Evolutionary conservation across 2,113 vertebrate species (phyloP).

Genomic region (Macroglossus sobrinus): DNA sequence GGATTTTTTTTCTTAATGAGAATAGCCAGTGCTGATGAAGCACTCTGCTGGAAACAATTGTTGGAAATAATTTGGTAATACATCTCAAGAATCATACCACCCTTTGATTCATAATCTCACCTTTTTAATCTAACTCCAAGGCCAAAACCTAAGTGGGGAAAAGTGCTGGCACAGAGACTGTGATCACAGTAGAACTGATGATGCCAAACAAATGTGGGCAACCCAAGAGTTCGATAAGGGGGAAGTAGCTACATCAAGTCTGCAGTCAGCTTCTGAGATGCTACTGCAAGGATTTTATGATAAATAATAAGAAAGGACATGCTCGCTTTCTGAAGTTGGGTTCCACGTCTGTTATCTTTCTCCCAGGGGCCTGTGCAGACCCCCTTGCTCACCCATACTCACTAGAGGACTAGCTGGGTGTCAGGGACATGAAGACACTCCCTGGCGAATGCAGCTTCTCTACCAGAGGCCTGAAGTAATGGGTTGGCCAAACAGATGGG

Average conservation of each 20-base stretch:
- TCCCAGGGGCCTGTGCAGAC: not conserved
- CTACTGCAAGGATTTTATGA: not conserved
- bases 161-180: not conserved
- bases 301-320: not conserved
- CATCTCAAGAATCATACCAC: not conserved
- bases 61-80: not conserved
- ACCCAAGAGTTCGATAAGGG: not conserved
- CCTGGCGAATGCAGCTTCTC: not conserved
- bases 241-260: not conserved
- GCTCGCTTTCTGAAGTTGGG: not conserved
- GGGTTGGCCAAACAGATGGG: slow-evolving; percentile 30
- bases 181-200: not conserved
- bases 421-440: not conserved
- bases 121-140: not conserved
- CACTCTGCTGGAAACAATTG: not conserved
- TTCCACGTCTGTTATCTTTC: not conserved
- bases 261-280: not conserved
- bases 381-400: not conserved
- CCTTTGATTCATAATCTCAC: not conserved
- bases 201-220: not conserved
- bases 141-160: not conserved
- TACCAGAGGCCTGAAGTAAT: slow-evolving; percentile 25
- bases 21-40: not conserved
- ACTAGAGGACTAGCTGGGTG: not conserved
- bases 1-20: not conserved